Conservation (phyloP, 2,888 invertebrate genomes). For the Microctonus brassicae region DNA sequence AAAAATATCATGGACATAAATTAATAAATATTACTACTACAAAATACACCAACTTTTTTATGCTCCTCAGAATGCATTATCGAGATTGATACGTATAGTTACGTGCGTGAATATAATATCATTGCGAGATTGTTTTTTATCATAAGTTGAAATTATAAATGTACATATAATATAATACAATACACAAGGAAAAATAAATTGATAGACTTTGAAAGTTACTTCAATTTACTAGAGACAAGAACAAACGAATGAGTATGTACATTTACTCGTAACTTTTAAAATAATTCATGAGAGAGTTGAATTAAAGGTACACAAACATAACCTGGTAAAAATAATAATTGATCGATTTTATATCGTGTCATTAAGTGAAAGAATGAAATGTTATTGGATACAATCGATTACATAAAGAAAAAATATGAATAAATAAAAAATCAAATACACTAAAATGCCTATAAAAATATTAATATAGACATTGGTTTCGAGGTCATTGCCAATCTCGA, state of each 20-base stretch:
- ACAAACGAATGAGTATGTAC: neutral
- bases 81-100: constrained; percentile 11
- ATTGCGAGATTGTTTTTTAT: constrained; percentile 25
- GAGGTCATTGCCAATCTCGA: neutral
- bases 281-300: neutral
- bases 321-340: neutral
- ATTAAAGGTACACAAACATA: neutral
- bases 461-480: neutral
- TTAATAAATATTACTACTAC: neutral
- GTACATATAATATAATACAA: neutral
- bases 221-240: neutral
- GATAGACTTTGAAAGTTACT: neutral
- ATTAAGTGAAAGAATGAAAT: constrained; percentile 2
- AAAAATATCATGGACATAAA: neutral
- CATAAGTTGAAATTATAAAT: neutral
- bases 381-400: neutral
- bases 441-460: neutral
- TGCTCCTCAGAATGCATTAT: neutral
- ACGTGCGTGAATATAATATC: neutral
- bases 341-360: constrained; percentile 1
- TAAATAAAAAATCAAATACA: neutral
- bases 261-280: neutral
- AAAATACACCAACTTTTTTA: neutral
- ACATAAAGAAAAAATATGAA: neutral
- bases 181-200: neutral